A percentile compares a stretch with the other conserved stretches of the same genome.
These are phyloP conservation scores for Psittacula cyanocephala DNA, from an alignment of 2,113 vertebrate genomes.

Conservation along the genomic window DNA sequence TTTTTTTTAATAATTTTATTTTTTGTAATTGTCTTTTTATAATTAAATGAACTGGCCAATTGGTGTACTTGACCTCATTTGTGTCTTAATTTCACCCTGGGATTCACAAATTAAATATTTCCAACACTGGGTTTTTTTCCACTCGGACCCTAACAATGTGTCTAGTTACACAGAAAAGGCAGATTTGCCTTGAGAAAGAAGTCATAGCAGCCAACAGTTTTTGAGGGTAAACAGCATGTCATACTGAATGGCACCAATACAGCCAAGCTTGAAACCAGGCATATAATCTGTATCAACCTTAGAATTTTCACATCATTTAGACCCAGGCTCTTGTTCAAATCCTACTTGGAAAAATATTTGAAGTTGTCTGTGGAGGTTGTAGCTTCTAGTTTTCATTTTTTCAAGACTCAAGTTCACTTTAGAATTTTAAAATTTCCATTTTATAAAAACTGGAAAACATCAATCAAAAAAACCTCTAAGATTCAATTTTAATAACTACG, in stretches of 20 bases:
- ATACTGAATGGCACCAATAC: neutral
- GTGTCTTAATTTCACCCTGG: neutral
- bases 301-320: neutral
- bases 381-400: neutral
- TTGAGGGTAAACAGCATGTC: neutral
- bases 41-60: neutral
- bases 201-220: neutral
- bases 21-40: neutral
- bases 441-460: neutral
- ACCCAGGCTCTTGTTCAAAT: neutral
- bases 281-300: neutral
- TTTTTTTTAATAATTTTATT: neutral
- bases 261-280: neutral
- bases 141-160: neutral
- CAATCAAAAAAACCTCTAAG: neutral
- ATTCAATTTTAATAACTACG: neutral
- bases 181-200: neutral
- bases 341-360: neutral
- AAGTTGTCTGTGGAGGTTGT: neutral
- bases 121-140: neutral
- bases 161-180: neutral
- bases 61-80: neutral
- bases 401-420: neutral
- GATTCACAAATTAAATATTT: neutral
- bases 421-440: neutral